These are phyloP conservation scores for human DNA, from an alignment of 2,113 vertebrate species.

Conservation along the genomic window DNA sequence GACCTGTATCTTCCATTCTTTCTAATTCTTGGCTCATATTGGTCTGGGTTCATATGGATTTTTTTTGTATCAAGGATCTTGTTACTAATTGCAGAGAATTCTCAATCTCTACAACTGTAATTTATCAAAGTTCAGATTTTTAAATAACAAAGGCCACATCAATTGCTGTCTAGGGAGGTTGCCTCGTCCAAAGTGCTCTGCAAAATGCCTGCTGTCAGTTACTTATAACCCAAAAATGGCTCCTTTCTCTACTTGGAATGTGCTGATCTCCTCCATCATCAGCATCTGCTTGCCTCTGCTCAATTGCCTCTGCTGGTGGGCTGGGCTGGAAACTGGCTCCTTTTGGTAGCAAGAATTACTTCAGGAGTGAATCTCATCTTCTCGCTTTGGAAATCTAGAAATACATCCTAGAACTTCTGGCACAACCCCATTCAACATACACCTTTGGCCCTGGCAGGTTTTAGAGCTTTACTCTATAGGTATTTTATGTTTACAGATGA, in stretches of 20 bases:
- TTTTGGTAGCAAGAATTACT: not conserved
- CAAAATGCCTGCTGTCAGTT: not conserved
- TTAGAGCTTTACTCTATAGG: not conserved
- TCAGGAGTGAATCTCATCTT: not conserved
- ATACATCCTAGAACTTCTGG: not conserved
- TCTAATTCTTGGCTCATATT: not conserved
- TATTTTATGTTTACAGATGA: not conserved
- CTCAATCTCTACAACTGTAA: not conserved
- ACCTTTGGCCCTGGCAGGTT: not conserved
- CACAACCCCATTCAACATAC: not conserved
- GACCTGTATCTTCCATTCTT: not conserved
- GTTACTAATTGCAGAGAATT: conserved; percentile 3
- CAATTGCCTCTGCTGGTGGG: not conserved
- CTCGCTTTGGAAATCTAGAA: not conserved
- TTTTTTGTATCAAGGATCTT: not conserved
- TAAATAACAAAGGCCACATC: conserved; percentile 35
- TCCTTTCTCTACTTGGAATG: not conserved
- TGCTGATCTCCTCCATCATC: not conserved
- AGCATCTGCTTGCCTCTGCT: not conserved
- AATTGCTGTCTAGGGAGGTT: not conserved
- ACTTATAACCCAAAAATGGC: not conserved
- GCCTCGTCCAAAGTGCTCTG: not conserved
- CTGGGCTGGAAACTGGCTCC: not conserved
- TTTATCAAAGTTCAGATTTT: conserved; percentile 28
- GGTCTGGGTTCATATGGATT: not conserved